phyloP scores from a whole-genome alignment of 1,140 invertebrate species.

The Drosophila nebulosa region DNA sequence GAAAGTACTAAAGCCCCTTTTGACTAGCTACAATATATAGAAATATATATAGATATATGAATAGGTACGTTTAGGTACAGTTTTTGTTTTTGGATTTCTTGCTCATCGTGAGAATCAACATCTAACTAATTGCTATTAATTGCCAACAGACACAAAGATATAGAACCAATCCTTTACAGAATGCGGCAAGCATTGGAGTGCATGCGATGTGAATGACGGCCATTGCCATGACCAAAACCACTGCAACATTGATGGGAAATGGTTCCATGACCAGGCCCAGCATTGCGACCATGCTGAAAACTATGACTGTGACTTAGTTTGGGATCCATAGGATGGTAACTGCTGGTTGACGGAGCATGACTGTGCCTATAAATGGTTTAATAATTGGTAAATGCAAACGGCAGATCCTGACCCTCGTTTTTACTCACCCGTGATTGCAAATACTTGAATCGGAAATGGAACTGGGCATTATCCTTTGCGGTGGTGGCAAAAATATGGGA shows the following conservation, averaged over 20 bases:
- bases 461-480: constrained; percentile 54
- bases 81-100: constrained; percentile 16
- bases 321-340: constrained; percentile 62
- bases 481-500: constrained; percentile 69
- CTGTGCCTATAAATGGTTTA: constrained; percentile 31
- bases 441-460: constrained; percentile 77
- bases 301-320: constrained; percentile 77
- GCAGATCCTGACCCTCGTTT: not conserved
- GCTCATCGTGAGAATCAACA: constrained; percentile 53
- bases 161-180: constrained; percentile 45
- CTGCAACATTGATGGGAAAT: constrained; percentile 78
- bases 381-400: not conserved
- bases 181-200: constrained; percentile 78
- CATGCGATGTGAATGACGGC: constrained; percentile 75
- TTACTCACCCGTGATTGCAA: constrained; percentile 70
- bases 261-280: constrained; percentile 32
- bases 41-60: constrained; percentile 3
- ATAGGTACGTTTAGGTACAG: constrained; percentile 29
- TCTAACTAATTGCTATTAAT: constrained; percentile 66
- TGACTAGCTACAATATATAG: constrained; percentile 39
- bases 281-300: constrained; percentile 60
- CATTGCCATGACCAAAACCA: constrained; percentile 73
- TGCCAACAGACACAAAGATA: constrained; percentile 23
- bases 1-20: constrained; percentile 35
- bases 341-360: constrained; percentile 45